Conservation (phyloP, 2,888 invertebrate genomes). For the Miltochrista miniata region DNA sequence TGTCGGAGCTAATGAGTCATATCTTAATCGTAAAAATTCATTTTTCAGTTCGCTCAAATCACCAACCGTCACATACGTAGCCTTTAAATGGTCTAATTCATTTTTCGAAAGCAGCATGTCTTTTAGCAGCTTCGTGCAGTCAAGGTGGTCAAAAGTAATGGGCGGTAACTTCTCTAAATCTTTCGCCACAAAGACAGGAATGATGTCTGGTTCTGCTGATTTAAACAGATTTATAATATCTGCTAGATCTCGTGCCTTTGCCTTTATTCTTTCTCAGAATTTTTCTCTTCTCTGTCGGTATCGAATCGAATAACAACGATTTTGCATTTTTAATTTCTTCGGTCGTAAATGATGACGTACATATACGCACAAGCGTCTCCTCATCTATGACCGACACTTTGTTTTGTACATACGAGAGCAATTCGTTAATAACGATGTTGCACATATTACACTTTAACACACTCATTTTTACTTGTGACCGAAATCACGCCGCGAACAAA, state of each 20-base stretch:
- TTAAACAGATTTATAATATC: conserved; percentile 11
- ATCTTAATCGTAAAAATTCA: background rate
- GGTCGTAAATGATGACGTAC: background rate
- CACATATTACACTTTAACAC: background rate
- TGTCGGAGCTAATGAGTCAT: background rate
- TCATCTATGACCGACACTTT: background rate
- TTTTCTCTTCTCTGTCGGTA: background rate
- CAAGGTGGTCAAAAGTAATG: background rate
- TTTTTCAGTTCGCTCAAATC: background rate
- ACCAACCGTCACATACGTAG: background rate
- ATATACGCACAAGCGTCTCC: background rate
- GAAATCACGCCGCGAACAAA: too few species aligned
- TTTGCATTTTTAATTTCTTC: conserved; percentile 1
- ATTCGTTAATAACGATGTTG: background rate
- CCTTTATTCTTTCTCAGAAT: conserved; percentile 2
- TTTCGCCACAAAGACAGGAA: conserved; percentile 9
- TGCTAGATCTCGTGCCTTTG: conserved; percentile 2
- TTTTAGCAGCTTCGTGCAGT: conserved; percentile 8
- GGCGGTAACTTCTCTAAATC: background rate
- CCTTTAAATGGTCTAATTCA: background rate
- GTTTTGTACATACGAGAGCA: background rate
- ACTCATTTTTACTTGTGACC: too few species aligned
- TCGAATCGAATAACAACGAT: background rate
- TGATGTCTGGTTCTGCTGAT: conserved; percentile 5
- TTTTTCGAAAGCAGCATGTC: background rate